Percentiles rank a stretch among this genome's conserved stretches.
phyloP scores from a whole-genome alignment of 2,888 invertebrate species.

The Chrysomela aeneicollis region DNA sequence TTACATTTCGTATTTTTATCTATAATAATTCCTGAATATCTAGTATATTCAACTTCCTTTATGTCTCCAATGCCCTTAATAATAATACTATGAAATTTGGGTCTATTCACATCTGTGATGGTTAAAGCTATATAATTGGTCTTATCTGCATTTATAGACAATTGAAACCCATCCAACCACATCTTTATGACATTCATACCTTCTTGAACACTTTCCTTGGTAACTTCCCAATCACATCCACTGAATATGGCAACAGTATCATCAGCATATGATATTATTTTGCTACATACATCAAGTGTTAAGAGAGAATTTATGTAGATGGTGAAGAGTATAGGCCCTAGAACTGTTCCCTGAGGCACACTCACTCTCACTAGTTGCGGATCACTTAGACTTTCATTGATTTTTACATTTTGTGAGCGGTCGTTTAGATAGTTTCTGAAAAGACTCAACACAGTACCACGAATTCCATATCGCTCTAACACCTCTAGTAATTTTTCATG shows the following conservation, averaged over 20 bases:
- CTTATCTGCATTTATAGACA: constrained; percentile 4
- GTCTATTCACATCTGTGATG: constrained; percentile 2
- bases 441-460: constrained; percentile 1
- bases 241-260: constrained; percentile 20
- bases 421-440: constrained; percentile 12
- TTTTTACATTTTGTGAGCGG: constrained; percentile 14
- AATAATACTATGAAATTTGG: constrained; percentile 9
- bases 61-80: constrained; percentile 19
- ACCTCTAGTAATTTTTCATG: constrained; percentile 18
- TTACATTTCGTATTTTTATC: constrained; percentile 14
- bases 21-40: constrained; percentile 16
- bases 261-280: constrained; percentile 19
- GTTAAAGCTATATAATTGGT: constrained; percentile 9
- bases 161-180: constrained; percentile 11
- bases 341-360: constrained; percentile 14
- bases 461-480: constrained; percentile 3
- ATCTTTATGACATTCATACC: constrained; percentile 18
- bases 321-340: constrained; percentile 6
- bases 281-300: constrained; percentile 8
- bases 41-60: constrained; percentile 17
- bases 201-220: constrained; percentile 18
- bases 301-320: constrained; percentile 6
- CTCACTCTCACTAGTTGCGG: constrained; percentile 14
- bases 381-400: constrained; percentile 14
- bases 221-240: constrained; percentile 17